phyloP scores from a whole-genome alignment of 92 coral and sea anemone genomes.

The Diadumene lineata region DNA sequence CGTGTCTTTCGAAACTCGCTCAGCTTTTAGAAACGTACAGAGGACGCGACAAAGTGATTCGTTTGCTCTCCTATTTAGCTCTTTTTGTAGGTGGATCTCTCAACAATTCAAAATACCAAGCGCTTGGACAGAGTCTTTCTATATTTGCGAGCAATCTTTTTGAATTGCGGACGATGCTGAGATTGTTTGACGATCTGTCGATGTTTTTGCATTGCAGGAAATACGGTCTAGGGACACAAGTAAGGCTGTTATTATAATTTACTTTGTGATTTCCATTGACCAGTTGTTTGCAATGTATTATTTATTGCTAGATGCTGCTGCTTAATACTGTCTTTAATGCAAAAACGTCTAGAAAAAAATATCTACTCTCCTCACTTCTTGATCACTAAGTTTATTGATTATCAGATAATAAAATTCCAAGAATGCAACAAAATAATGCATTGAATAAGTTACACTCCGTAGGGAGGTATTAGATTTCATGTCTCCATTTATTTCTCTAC shows the following conservation, averaged over 20 bases:
- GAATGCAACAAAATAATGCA: no score
- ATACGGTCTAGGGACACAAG: conserved; percentile 77
- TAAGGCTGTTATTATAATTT: neutral
- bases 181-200: conserved; percentile 84
- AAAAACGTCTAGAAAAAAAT: no score
- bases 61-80: conserved; percentile 58
- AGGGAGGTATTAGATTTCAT: no score
- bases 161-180: conserved; percentile 72
- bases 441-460: no score
- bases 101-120: conserved; percentile 23
- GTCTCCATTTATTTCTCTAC: no score
- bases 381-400: no score
- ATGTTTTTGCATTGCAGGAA: conserved; percentile 52
- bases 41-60: conserved; percentile 77
- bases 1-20: conserved; percentile 41
- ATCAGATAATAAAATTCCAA: no score
- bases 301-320: no score
- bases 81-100: conserved; percentile 61
- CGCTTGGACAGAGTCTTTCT: conserved; percentile 47
- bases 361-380: no score
- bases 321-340: no score
- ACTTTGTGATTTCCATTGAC: neutral
- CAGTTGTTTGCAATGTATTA: neutral
- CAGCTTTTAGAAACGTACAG: conserved; percentile 71
- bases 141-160: conserved; percentile 53